Conservation (phyloP, 2,888 invertebrate species). For the Leucozona laternaria region DNA sequence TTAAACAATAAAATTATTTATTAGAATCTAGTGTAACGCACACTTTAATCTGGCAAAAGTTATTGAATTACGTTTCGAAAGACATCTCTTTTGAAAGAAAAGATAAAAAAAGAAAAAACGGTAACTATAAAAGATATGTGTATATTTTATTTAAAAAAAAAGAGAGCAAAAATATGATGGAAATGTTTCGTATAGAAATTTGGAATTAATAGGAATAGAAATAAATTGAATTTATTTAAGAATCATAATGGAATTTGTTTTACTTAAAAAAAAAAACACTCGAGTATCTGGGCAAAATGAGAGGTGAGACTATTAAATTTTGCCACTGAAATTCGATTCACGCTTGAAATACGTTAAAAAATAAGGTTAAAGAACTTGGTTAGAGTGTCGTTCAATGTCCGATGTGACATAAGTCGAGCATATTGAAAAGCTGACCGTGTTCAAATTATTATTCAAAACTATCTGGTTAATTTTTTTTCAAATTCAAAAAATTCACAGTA, state of each 20-base stretch:
- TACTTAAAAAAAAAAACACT: background rate
- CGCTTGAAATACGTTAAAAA: too few species aligned
- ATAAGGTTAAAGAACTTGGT: too few species aligned
- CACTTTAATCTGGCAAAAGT: constrained; percentile 43
- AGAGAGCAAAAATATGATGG: constrained; percentile 23
- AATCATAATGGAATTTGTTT: constrained; percentile 18
- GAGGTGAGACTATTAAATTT: too few species aligned
- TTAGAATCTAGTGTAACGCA: constrained; percentile 65
- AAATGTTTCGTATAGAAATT: constrained; percentile 66
- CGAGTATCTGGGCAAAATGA: too few species aligned
- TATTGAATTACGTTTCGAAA: constrained; percentile 28
- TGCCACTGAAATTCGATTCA: too few species aligned
- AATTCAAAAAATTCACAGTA: too few species aligned
- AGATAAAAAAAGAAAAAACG: background rate
- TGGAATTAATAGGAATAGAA: constrained; percentile 67
- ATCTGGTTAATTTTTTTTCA: too few species aligned
- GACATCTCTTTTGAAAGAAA: constrained; percentile 18
- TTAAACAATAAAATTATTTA: constrained; percentile 33
- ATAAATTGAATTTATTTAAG: constrained; percentile 71
- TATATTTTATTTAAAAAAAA: constrained; percentile 27
- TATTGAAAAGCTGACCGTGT: too few species aligned
- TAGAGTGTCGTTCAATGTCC: too few species aligned
- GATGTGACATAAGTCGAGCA: too few species aligned
- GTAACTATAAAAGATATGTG: constrained; percentile 13
- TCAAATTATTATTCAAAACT: too few species aligned